Percentiles rank a stretch among this genome's conserved stretches.
Conservation (phyloP, 2,888 invertebrate species). For the Arctia plantaginis region DNA sequence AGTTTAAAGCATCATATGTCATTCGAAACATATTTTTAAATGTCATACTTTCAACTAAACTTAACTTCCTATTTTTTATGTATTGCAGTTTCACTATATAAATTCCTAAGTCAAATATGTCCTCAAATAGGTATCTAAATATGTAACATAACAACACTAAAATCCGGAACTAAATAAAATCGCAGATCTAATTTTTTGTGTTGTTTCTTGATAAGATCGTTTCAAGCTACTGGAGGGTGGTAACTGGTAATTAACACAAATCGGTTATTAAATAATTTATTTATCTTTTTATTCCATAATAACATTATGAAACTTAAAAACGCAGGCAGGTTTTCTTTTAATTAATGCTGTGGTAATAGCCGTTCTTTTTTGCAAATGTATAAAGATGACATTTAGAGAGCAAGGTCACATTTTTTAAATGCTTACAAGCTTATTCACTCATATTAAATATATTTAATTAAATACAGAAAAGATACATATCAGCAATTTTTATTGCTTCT, state of each 20-base stretch:
- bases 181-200: background rate
- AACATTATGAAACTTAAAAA: background rate
- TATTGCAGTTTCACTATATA: too few relatives aligned
- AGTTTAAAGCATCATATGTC: too few relatives aligned
- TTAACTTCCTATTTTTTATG: too few relatives aligned
- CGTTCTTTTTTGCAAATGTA: background rate
- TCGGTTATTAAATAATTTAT: background rate
- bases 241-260: background rate
- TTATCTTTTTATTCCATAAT: background rate
- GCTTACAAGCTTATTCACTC: background rate
- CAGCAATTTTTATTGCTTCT: too few relatives aligned
- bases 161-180: background rate
- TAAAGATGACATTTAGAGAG: background rate
- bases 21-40: too few relatives aligned
- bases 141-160: background rate
- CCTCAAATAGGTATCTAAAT: background rate
- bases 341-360: background rate
- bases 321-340: background rate
- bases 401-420: constrained; percentile 10
- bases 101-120: background rate
- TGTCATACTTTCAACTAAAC: too few relatives aligned
- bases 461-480: too few relatives aligned
- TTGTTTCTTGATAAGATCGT: background rate
- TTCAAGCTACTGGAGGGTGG: background rate
- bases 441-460: too few relatives aligned